Percentiles rank a stretch among this genome's conserved stretches.
Conservation (phyloP, 1,140 invertebrate genomes). For the Halesus radiatus region DNA sequence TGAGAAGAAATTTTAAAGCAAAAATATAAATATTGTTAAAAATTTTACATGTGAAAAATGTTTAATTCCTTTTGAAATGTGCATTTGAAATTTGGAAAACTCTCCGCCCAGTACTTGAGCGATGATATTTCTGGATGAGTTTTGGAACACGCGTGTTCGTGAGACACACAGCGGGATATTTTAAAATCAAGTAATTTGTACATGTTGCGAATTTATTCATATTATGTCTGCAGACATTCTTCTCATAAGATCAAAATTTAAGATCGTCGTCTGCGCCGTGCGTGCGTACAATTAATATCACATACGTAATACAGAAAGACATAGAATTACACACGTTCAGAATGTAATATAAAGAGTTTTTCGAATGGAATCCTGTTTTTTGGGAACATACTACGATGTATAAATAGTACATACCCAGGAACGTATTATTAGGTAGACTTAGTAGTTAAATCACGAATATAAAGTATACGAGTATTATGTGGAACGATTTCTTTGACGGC, state of each 20-base stretch:
- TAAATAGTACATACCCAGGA: constrained; percentile 17
- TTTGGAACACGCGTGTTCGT: constrained; percentile 12
- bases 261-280: background rate
- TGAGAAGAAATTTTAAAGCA: too few species aligned
- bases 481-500: too few species aligned
- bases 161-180: constrained; percentile 31
- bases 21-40: too few species aligned
- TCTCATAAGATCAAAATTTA: background rate
- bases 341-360: too few species aligned
- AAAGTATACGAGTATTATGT: too few species aligned
- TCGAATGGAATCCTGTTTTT: too few species aligned
- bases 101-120: constrained; percentile 20
- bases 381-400: background rate
- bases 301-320: too few species aligned
- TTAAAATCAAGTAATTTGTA: constrained; percentile 34
- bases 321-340: too few species aligned
- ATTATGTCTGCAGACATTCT: constrained; percentile 32
- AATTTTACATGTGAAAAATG: too few species aligned
- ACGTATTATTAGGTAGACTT: background rate
- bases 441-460: too few species aligned
- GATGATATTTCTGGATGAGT: constrained; percentile 28
- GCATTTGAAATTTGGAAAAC: background rate
- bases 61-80: background rate
- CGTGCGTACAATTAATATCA: background rate
- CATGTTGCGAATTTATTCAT: constrained; percentile 30